Evolutionary conservation across 2,113 vertebrate genomes (phyloP), one percentile per base, ranked within the genome.

Genomic region (Myxocyprinus asiaticus): DNA sequence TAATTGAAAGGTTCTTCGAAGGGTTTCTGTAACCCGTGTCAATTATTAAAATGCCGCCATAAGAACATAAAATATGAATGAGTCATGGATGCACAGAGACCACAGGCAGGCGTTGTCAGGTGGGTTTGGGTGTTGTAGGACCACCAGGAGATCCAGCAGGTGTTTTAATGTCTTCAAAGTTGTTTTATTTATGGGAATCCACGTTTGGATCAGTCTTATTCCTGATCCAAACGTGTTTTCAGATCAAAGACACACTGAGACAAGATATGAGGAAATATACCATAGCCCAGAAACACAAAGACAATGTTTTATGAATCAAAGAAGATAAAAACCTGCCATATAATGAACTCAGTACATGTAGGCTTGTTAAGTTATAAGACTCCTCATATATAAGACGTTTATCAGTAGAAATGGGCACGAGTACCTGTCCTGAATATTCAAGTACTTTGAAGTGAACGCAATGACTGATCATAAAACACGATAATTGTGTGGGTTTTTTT

Each of bases 301-400:
- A n/a, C n/a, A n/a, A n/a, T 82, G 22, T 82, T 78, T 82, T 62
- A 78, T 82, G 42, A 53, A 78, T 67, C 42, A 78, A 48, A 67
- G 64, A 71, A 5, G 47, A 4, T 5, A 22, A 33, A 56, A 48
- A 48, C 14, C 7, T 68, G 63, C 61, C 7, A 56, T 47, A 43
- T 67, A 42, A 67, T 6, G 48, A 9, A 1, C 42, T n/a, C n/a
- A 62, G 70, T 51, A 10, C 22, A 67, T 50, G 14, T 12, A 53
- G 7, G 42, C 53, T 43, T 6, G n/a, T n/a, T n/a, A n/a, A n/a
- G n/a, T n/a, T n/a, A n/a, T n/a, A n/a, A n/a, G n/a, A n/a, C n/a
- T n/a, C n/a, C n/a, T n/a, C n/a, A n/a, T n/a, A n/a, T n/a, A n/a
- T n/a, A n/a, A n/a, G n/a, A n/a, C n/a, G n/a, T n/a, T n/a, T n/a